A percentile compares a stretch with the other conserved stretches of the same genome.
These are phyloP conservation scores for Petrocephalus schoutedeni DNA, from an alignment of 2,797 vertebrate genomes.

Conservation along the genomic window DNA sequence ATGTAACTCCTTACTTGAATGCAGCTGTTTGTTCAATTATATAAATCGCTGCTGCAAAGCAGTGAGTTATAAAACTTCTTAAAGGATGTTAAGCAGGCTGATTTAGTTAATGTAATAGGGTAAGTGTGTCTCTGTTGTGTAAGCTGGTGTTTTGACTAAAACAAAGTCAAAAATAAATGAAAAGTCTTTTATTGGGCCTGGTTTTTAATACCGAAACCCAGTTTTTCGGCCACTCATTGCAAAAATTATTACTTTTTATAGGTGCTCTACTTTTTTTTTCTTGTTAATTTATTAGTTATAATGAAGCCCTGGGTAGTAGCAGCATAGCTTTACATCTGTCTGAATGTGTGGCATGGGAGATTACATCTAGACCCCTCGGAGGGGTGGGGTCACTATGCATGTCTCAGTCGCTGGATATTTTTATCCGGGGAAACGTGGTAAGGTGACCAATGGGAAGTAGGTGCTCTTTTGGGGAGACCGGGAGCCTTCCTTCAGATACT, in stretches of 20 bases:
- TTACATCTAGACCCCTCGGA: neutral
- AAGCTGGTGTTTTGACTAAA: neutral
- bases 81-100: neutral
- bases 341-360: neutral
- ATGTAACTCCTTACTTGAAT: slow-evolving; percentile 36
- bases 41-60: slow-evolving; percentile 30
- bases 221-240: neutral
- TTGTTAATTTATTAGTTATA: neutral
- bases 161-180: neutral
- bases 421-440: neutral
- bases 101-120: neutral
- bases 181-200: neutral
- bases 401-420: neutral
- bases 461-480: neutral
- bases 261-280: neutral
- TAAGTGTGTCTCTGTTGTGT: neutral
- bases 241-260: neutral
- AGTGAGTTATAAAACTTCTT: slow-evolving; percentile 33
- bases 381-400: neutral
- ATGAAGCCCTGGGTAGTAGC: neutral
- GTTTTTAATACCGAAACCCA: neutral
- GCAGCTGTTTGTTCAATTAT: slow-evolving; percentile 27
- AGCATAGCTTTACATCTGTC: neutral
- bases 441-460: neutral
- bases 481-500: neutral